Conservation (phyloP, 1,140 invertebrate genomes). For the Cydia fagiglandana region DNA sequence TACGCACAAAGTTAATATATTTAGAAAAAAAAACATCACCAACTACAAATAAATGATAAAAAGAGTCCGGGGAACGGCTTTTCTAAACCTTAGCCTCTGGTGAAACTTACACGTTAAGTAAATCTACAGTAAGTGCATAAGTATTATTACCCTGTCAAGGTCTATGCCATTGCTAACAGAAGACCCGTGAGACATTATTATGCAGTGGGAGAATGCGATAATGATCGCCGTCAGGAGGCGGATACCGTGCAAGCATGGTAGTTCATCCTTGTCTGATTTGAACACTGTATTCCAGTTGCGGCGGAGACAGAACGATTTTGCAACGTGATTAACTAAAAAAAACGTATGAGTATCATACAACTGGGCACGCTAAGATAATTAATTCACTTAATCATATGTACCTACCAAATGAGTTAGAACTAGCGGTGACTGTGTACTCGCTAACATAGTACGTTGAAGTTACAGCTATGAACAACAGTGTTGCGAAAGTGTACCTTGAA, state of each 20-base stretch:
- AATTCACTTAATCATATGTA: not conserved
- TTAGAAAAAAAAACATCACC: too few relatives aligned
- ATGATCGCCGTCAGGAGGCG: constrained; percentile 32
- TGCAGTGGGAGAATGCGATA: constrained; percentile 29
- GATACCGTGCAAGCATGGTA: constrained; percentile 38
- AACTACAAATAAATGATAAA: too few relatives aligned
- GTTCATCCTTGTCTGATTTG: constrained; percentile 33
- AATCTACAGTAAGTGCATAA: not conserved
- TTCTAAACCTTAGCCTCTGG: too few relatives aligned
- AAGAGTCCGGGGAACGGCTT: too few relatives aligned
- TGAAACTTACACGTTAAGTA: too few relatives aligned
- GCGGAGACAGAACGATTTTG: constrained; percentile 24
- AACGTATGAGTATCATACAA: not conserved
- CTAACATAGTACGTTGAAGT: not conserved
- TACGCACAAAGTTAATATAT: too few relatives aligned
- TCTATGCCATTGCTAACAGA: constrained; percentile 34
- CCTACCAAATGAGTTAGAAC: not conserved
- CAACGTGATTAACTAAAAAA: constrained; percentile 12
- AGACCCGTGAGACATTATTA: constrained; percentile 4
- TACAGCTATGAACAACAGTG: not conserved
- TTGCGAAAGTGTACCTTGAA: not conserved
- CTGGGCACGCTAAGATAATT: too few relatives aligned
- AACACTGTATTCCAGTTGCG: constrained; percentile 21
- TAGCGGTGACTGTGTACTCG: not conserved
- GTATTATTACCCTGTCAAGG: constrained; percentile 36